Conservation (phyloP, 1,140 invertebrate species). For the Papilio polyxenes region DNA sequence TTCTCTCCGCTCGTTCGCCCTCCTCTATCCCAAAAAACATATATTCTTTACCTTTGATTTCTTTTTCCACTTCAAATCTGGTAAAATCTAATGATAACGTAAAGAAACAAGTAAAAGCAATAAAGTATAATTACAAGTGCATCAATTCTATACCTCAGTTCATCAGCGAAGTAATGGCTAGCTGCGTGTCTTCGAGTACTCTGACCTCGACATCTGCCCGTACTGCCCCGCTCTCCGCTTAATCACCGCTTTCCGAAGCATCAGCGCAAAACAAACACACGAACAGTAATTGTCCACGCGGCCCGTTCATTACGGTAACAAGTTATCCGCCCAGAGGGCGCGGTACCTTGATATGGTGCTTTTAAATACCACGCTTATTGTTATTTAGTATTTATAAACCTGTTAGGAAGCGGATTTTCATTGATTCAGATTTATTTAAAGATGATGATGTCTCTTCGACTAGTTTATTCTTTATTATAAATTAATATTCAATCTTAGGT, state of each 20-base stretch:
- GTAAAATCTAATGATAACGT: not conserved
- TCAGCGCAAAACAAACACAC: conserved; percentile 60
- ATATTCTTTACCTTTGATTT: not conserved
- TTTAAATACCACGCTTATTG: conserved; percentile 38
- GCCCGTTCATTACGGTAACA: conserved; percentile 51
- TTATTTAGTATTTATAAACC: conserved; percentile 37
- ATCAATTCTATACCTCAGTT: conserved; percentile 23
- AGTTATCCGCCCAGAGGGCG: conserved; percentile 48
- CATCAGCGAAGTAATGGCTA: conserved; percentile 12
- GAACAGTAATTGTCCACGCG: conserved; percentile 52
- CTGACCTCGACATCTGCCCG: conserved; percentile 41
- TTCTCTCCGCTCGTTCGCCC: no score
- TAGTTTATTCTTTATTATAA: not conserved
- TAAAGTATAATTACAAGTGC: conserved; percentile 8
- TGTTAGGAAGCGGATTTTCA: conserved; percentile 21
- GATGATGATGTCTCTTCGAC: not conserved
- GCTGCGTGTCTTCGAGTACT: conserved; percentile 39
- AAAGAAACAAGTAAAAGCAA: not conserved
- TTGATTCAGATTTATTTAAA: conserved; percentile 29
- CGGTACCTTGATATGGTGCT: conserved; percentile 40
- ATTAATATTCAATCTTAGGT: conserved; percentile 15
- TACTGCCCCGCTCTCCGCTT: conserved; percentile 48
- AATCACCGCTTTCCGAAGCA: conserved; percentile 55
- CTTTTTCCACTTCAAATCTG: not conserved
- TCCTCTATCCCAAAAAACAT: not conserved